phyloP scores from a whole-genome alignment of 2,113 vertebrate species.

The Anhinga rufa region DNA sequence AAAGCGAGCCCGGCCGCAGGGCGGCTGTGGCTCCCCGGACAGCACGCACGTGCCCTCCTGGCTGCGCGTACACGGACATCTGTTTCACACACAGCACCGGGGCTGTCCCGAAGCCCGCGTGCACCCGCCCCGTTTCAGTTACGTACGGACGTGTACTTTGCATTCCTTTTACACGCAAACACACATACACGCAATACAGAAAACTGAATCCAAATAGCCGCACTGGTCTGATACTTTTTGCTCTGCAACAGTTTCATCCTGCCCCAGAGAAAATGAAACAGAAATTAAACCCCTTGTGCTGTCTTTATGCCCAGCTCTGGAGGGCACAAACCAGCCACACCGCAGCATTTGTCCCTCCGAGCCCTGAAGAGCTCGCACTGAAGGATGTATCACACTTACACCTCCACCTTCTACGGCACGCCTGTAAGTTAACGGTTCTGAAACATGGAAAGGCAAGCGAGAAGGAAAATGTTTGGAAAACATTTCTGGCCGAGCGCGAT shows the following conservation, averaged over 20 bases:
- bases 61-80: accelerated
- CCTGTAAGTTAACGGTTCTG: background rate
- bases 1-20: background rate
- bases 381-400: background rate
- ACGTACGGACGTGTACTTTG: accelerated
- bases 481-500: accelerated
- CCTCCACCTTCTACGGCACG: background rate
- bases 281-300: accelerated
- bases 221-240: background rate
- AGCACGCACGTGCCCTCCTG: accelerated
- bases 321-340: no score
- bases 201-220: background rate
- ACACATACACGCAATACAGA: background rate
- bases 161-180: no score
- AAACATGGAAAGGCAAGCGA: accelerated
- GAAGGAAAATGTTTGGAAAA: background rate
- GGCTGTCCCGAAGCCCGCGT: accelerated
- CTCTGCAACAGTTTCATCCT: background rate
- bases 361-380: accelerated
- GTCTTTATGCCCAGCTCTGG: accelerated
- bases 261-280: background rate
- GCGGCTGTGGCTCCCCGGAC: background rate
- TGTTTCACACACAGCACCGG: accelerated
- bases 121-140: accelerated
- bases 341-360: accelerated